Evolutionary conservation across 1,140 invertebrate species (phyloP).

Genomic region (Pentalonia nigronervosa): DNA sequence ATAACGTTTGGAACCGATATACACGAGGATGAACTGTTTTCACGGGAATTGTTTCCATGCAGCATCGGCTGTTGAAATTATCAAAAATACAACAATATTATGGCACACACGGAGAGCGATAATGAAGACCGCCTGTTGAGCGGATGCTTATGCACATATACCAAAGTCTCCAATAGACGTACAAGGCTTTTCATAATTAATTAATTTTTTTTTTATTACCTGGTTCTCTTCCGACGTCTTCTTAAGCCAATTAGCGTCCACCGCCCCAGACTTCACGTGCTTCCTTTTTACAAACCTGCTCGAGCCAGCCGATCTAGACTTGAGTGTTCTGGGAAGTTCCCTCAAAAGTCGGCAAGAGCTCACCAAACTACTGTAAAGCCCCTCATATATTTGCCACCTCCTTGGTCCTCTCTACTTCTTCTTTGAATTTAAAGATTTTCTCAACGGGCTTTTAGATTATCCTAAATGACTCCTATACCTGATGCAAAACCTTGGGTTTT

Average conservation of each 20-base stretch:
- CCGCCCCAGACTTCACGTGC: too few species aligned
- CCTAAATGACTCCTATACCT: neutral
- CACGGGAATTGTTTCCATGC: too few species aligned
- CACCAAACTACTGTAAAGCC: neutral
- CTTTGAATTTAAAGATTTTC: neutral
- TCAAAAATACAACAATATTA: neutral
- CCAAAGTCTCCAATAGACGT: neutral
- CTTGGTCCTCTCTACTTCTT: neutral
- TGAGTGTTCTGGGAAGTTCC: neutral
- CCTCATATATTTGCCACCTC: neutral
- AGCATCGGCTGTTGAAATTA: neutral
- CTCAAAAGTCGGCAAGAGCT: neutral
- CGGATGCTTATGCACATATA: neutral
- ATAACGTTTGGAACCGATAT: neutral
- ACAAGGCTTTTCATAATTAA: neutral
- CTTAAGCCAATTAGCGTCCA: too few species aligned
- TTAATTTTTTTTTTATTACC: too few species aligned
- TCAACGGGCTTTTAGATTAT: neutral
- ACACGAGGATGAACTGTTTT: neutral
- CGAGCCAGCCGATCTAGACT: neutral
- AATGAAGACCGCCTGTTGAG: too few species aligned
- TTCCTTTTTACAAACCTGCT: too few species aligned
- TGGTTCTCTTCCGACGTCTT: neutral
- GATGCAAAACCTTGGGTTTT: neutral
- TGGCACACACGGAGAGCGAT: too few species aligned